Evolutionary conservation across 2,888 invertebrate genomes (phyloP), one percentile per base, ranked within the genome.

Genomic region (Sphaerophoria taeniata): DNA sequence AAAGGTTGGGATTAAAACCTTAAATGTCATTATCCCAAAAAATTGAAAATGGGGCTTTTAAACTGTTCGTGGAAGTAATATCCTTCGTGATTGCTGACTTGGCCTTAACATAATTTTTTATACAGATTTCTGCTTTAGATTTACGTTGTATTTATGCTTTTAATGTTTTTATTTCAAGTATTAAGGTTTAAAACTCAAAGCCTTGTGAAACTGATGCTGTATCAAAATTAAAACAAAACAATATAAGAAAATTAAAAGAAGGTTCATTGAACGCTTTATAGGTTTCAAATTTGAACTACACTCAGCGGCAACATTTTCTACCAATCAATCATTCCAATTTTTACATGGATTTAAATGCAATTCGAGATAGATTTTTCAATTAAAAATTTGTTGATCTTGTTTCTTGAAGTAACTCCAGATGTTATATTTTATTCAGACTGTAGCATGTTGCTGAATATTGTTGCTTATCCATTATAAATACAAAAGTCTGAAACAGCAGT

Each of bases 161-260:
- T 9, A 9, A 43, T 4, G 2, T 43, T 43, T 43, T 7, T 43
- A 2, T n/a, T n/a, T n/a, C n/a, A n/a, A n/a, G n/a, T n/a, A n/a
- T n/a, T n/a, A n/a, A n/a, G n/a, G n/a, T n/a, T n/a, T n/a, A n/a
- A n/a, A n/a, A n/a, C n/a, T n/a, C n/a, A n/a, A n/a, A n/a, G n/a
- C n/a, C n/a, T n/a, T n/a, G n/a, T 49, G 34, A 9, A 34, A 65
- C 49, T 34, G 47, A 49, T 49, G 34, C 47, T 61, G 61, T 45
- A 31, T 7, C 43, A 61, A 49, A 63, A 47, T 63, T 47, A 12
- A 51, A 9, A 6, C 14, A 14, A 11, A 47, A 16, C 47, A 47
- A 45, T 3, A 31, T 0, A 31, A 61, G n/a, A 31, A 43, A 24
- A 60, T 43, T 36, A 33, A 43, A 45, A 31, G n/a, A 16, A 16